These are phyloP conservation scores for Agraylea sexmaculata DNA, from an alignment of 1,140 invertebrate genomes.

Conservation along the genomic window DNA sequence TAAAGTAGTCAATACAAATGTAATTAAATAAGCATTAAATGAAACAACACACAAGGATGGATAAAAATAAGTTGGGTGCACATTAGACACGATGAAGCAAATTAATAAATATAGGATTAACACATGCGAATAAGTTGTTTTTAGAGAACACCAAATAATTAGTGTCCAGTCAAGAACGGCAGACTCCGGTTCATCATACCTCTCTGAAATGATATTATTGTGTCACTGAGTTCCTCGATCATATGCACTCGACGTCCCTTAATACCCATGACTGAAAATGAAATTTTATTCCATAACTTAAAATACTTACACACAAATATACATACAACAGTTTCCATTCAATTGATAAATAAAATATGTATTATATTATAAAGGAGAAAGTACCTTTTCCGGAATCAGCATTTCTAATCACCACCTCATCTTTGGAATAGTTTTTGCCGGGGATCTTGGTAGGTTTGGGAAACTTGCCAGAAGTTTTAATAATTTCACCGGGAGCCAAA, in stretches of 20 bases:
- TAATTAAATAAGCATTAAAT: no score
- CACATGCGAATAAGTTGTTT: no score
- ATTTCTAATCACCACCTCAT: conserved; percentile 87
- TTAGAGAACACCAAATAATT: conserved; percentile 27
- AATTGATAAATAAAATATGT: conserved; percentile 1
- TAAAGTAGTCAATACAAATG: no score
- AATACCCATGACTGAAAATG: conserved; percentile 90
- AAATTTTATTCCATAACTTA: conserved; percentile 8
- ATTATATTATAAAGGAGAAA: conserved; percentile 9
- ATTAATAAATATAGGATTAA: no score
- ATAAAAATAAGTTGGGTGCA: no score
- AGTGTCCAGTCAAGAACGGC: conserved; percentile 22
- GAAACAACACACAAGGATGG: no score
- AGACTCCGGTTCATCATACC: conserved; percentile 50
- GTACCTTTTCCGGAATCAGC: conserved; percentile 90
- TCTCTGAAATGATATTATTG: conserved; percentile 96
- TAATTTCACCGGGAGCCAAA: conserved; percentile 66
- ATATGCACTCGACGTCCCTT: conserved; percentile 92
- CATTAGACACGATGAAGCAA: no score
- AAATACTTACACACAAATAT: conserved; percentile 14
- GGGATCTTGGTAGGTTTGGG: conserved; percentile 78
- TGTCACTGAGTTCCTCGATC: conserved; percentile 95
- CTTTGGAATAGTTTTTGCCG: conserved; percentile 84
- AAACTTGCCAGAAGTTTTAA: conserved; percentile 81
- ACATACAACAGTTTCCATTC: conserved; percentile 6